phyloP scores from a whole-genome alignment of 2,888 invertebrate genomes.

The Caenorhabditis auriculariae region DNA sequence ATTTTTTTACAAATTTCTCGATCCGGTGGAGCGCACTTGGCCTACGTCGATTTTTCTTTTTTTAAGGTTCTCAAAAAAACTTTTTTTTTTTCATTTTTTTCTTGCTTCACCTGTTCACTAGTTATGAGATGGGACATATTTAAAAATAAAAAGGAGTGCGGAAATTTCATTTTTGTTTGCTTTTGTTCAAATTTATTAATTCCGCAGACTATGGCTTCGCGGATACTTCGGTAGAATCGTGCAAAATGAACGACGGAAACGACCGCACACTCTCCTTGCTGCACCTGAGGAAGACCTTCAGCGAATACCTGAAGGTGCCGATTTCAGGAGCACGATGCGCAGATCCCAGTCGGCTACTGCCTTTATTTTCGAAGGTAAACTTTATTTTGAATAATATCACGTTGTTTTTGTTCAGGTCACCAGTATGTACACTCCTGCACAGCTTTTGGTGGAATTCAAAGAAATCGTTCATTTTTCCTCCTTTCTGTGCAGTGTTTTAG shows the following conservation, averaged over 20 bases:
- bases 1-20: too few relatives aligned
- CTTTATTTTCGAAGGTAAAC: conserved; percentile 75
- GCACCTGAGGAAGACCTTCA: conserved; percentile 92
- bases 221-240: too few relatives aligned
- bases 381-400: background rate
- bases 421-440: conserved; percentile 65
- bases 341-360: conserved; percentile 94
- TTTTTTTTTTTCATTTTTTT: too few relatives aligned
- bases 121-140: too few relatives aligned
- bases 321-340: conserved; percentile 72
- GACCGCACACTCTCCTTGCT: conserved; percentile 80
- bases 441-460: conserved; percentile 96
- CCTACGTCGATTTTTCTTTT: too few relatives aligned
- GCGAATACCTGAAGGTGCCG: conserved; percentile 82
- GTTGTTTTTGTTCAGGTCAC: conserved; percentile 45
- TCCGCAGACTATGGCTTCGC: too few relatives aligned
- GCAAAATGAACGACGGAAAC: conserved; percentile 7
- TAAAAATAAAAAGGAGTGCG: background rate
- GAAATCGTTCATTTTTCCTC: conserved; percentile 76
- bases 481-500: conserved; percentile 67
- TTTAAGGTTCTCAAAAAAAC: too few relatives aligned
- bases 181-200: background rate
- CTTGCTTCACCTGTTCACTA: too few relatives aligned
- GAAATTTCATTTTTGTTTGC: background rate
- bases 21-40: too few relatives aligned